Conservation (phyloP, 2,888 invertebrate species). For the Sphaerophoria taeniata region DNA sequence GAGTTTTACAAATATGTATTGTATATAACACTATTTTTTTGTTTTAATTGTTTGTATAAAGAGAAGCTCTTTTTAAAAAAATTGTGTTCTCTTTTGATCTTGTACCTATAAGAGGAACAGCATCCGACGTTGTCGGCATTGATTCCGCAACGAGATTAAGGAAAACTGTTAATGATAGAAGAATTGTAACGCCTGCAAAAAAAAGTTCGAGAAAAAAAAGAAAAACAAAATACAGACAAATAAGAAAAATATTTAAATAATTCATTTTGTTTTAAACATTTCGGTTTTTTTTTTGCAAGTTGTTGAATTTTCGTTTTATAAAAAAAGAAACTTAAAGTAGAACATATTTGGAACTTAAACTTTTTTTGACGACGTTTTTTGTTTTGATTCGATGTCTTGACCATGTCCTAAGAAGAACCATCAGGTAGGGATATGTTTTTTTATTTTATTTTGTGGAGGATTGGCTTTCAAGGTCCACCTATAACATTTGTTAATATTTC, state of each 20-base stretch:
- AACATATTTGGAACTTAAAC: too few species aligned
- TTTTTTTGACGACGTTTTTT: too few species aligned
- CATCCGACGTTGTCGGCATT: conserved; percentile 94
- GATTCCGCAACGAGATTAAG: conserved; percentile 98
- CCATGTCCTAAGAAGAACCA: too few species aligned
- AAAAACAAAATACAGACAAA: conserved; percentile 75
- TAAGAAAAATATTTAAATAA: conserved; percentile 69
- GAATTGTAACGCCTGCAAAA: conserved; percentile 96
- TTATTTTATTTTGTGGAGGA: too few species aligned
- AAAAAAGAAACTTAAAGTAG: conserved; percentile 4
- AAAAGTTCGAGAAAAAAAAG: conserved; percentile 77
- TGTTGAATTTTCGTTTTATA: conserved; percentile 14
- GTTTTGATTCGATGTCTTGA: too few species aligned
- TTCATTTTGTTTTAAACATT: conserved; percentile 25
- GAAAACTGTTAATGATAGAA: conserved; percentile 98
- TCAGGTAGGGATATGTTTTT: too few species aligned
- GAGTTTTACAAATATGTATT: conserved; percentile 63
- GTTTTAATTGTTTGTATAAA: conserved; percentile 49
- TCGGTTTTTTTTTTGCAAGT: conserved; percentile 35
- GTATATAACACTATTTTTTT: conserved; percentile 53
- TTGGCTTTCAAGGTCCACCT: too few species aligned
- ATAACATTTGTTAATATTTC: too few species aligned
- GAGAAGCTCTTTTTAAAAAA: conserved; percentile 16
- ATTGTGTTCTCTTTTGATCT: conserved; percentile 69
- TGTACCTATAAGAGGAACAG: conserved; percentile 82